Base-by-base conservation (phyloP, 2,113 vertebrate genomes). In the Nycticebus coucang region DNA sequence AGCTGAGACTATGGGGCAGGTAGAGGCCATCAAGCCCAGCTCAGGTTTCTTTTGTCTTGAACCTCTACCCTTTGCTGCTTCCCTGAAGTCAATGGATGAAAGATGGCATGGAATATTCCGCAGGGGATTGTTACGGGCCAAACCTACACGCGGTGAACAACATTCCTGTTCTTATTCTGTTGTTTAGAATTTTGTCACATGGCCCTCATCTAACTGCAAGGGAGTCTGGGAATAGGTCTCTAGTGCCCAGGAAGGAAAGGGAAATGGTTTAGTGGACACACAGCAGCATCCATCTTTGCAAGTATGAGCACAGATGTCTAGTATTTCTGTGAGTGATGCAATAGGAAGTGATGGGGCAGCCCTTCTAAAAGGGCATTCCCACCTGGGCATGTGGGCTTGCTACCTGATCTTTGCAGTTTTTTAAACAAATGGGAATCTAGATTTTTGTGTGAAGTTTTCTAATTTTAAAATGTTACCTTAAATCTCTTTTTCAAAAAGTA, bases 301-400 rank as follows among this genome's bases (percentile, higher is more conserved):
- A 64, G 6, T 17, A 2, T 0, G 8, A 9, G 11, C 0, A 21
- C 24, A 26, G 35, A 78, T 9, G 2, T 55, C 26, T 41, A 41
- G 41, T 41, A 41, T 41, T 3, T 77, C 45, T 59, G 1, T 82
- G n/a, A 45, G 69, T 35, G 7, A 59, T 41, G 15, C 19, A 6
- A 28, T n/a, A 35, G n/a, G 14, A 37, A 35, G 21, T 4, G 28
- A 12, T 9, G 11, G 14, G 3, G 5, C 33, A 2, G 21, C 11
- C 60, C 30, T 71, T 55, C n/a, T 66, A 64, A 35, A 64, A 12
- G 13, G 28, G 0, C 28, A 33, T 55, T 37, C 69, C 37, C 72
- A 50, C 3, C 12, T 75, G 41, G 41, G 33, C 21, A 12, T 10
- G 41, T 28, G 15, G 24, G 5, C 24, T 50, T 5, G 14, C 64